Evolutionary conservation across 2,113 vertebrate species (phyloP), one percentile per base, ranked within the genome.

Genomic region (Cryptotis parvus): DNA sequence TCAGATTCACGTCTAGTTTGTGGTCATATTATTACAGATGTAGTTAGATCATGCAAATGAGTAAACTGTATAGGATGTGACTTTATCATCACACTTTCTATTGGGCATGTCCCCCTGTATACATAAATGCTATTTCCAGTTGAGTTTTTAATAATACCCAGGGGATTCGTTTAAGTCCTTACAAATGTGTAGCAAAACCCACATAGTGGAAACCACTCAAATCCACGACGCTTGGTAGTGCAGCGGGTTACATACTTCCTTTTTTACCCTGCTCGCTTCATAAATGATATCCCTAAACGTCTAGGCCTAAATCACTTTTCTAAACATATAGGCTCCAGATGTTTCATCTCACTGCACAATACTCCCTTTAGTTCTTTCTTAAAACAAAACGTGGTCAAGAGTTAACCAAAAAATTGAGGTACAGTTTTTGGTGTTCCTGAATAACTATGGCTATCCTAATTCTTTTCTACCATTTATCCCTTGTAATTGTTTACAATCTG

Each of bases 41-140:
- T 93, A 97, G 96, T 87, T 79, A 89, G 70, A 93, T 69, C 93
- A 93, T 93, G 94, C 95, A 97, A 93, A 95, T 74, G 82, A 97
- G 87, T 91, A 89, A 70, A 2, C 41, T 75, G 49, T 94, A 92
- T 89, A 26, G 90, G 0, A 9, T 3, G 65, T 24, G 61, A 83
- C 87, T 70, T 83, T 78, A 66, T 45, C 27, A 72, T 85, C 95
- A 91, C 49, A 80, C 20, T 81, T 91, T 31, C 87, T 76, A 94
- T 49, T 49, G 14, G 45, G 41, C 37, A 55, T 68, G 75, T 84
- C 39, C 33, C 82, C 74, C 16, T 95, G 78, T 89, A 91, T 92
- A 90, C 68, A 29, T 80, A 58, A 94, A 73, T 16, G 14, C 16
- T 80, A 84, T 58, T 33, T 41, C 10, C 0, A 6, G 85, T 43